Percentiles rank a stretch among this genome's conserved stretches.
These are phyloP conservation scores for Pseudococcus viburni DNA, from an alignment of 2,888 invertebrate genomes.

Conservation along the genomic window DNA sequence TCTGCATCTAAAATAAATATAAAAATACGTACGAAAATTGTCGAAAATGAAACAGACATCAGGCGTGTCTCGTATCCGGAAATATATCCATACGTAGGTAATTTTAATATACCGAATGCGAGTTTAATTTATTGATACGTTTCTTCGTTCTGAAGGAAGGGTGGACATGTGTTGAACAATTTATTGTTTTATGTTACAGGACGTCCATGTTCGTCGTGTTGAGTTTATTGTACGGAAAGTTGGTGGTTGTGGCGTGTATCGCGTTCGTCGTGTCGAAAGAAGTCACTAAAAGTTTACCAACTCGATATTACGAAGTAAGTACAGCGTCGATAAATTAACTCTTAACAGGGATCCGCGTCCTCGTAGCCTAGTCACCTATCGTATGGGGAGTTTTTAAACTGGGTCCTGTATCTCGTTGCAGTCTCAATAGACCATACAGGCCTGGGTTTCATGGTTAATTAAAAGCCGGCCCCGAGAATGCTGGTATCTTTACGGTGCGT, in stretches of 20 bases:
- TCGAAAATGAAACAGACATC: neutral
- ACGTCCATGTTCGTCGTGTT: constrained; percentile 95
- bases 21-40: neutral
- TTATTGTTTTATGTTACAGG: constrained; percentile 76
- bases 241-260: constrained; percentile 92
- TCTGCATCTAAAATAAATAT: neutral
- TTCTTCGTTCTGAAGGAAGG: neutral
- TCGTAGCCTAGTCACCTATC: constrained; percentile 2
- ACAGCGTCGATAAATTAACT: constrained; percentile 67
- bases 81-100: constrained; percentile 8
- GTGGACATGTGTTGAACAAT: constrained; percentile 42
- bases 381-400: constrained; percentile 13
- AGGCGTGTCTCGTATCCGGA: neutral
- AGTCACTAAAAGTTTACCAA: constrained; percentile 91
- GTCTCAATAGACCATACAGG: constrained; percentile 1
- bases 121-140: constrained; percentile 31
- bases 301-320: constrained; percentile 87
- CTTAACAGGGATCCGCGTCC: constrained; percentile 7
- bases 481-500: neutral
- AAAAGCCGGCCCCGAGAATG: constrained; percentile 1
- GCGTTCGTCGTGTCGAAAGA: constrained; percentile 96
- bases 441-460: constrained; percentile 23
- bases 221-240: constrained; percentile 96
- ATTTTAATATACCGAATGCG: constrained; percentile 14
- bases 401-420: neutral